These are phyloP conservation scores for Vombatus ursinus DNA, from an alignment of 2,113 vertebrate species.

Conservation along the genomic window DNA sequence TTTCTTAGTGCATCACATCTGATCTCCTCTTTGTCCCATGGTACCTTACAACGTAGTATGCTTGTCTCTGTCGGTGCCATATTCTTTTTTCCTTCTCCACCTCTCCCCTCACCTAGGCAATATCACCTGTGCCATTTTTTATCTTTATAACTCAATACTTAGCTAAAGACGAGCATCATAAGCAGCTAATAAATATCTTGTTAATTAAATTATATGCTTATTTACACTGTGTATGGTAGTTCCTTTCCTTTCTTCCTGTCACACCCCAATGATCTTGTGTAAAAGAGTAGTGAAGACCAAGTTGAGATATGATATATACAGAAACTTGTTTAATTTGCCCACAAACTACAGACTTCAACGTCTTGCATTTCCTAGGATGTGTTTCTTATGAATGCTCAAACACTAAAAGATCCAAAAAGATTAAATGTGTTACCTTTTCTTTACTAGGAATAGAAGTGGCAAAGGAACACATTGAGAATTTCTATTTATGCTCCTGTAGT, in stretches of 20 bases:
- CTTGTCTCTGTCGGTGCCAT: neutral
- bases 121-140: neutral
- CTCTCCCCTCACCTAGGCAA: neutral
- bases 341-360: neutral
- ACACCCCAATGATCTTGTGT: neutral
- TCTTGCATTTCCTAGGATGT: neutral
- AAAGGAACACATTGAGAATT: constrained; percentile 29
- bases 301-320: neutral
- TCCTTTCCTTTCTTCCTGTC: neutral
- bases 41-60: neutral
- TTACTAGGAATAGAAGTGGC: constrained; percentile 62
- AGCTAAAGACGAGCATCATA: neutral
- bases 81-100: neutral
- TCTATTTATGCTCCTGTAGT: constrained; percentile 39
- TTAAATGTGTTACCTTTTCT: constrained; percentile 34
- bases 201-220: neutral
- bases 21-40: neutral
- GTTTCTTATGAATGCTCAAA: neutral
- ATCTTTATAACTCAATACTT: no score
- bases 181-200: neutral
- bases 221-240: neutral
- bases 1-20: neutral
- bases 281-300: neutral
- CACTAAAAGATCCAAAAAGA: constrained; percentile 26
- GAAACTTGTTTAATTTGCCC: no score